Evolutionary conservation across 2,888 invertebrate species (phyloP).

Genomic region (Drosophila mettleri): DNA sequence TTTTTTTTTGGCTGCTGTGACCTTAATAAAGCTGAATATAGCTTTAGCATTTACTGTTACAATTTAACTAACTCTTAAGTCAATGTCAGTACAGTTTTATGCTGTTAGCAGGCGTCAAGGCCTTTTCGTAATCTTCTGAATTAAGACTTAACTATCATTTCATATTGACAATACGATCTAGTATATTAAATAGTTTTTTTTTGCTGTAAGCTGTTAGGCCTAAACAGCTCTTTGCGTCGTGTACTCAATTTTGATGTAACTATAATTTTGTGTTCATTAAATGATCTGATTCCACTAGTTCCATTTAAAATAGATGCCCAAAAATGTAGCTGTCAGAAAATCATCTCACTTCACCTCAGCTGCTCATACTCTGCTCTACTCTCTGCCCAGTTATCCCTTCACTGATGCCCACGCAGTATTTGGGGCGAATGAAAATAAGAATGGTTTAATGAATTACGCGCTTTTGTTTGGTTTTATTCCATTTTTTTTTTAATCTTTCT

Average conservation of each 20-base stretch:
- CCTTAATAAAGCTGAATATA: no score
- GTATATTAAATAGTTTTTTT: no score
- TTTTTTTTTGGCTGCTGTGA: no score
- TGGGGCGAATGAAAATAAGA: conserved; percentile 44
- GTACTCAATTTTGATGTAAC: not conserved
- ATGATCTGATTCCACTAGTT: not conserved
- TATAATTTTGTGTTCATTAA: not conserved
- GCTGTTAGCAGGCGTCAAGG: not conserved
- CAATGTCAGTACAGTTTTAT: not conserved
- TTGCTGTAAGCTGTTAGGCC: not conserved
- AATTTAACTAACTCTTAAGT: not conserved
- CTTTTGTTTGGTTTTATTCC: conserved; percentile 25
- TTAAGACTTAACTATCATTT: not conserved
- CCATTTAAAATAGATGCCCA: not conserved
- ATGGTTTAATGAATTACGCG: conserved; percentile 75
- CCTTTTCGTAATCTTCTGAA: not conserved
- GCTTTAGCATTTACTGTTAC: not conserved
- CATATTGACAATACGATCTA: not conserved
- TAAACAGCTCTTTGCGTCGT: not conserved
- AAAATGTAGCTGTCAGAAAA: not conserved
- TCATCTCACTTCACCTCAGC: no score
- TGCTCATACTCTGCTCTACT: no score
- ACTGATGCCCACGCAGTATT: conserved; percentile 5
- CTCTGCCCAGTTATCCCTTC: conserved; percentile 2
- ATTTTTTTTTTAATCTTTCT: not conserved